Base-by-base conservation (phyloP, 1,140 invertebrate genomes). In the Apocrypta bakeri region DNA sequence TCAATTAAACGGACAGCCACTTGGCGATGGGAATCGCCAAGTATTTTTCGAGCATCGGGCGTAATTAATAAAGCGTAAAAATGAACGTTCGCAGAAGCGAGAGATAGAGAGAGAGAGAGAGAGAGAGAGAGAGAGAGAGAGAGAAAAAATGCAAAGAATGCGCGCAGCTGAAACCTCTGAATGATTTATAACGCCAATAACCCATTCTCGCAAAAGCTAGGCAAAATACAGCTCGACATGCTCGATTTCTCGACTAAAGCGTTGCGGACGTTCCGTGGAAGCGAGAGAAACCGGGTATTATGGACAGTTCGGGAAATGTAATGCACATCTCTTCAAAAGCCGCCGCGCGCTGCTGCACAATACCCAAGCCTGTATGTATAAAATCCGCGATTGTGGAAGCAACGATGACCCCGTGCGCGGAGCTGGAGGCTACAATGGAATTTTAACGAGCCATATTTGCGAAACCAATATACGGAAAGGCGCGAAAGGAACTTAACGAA, bases 381-480 rank as follows among this genome's bases (percentile, higher is more conserved):
- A 68, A 81, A 75, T 75, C 74, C 56, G 69, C 71, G 69, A 79
- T 79, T 83, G 79, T 75, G 64, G 82, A 79, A 66, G 77, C 76
- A 29, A 64, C 76, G 77, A 74, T 80, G 72, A 79, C 72, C 77
- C 71, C 72, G 40, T n/a, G n/a, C n/a, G 17, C 75, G 24, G 56
- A 56, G 1, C 61, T 17, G 64, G 2, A 37, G 3, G 33, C 33
- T n/a, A 83, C 82, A 83, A 83, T 83, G 77, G 82, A 83, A 83
- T 83, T 83, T 83, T 83, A 79, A 83, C 82, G 77, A 83, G 82
- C 61, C 61, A 83, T 75, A 83, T 79, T 79, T 74, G 61, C 31
- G 81, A 72, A 83, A 79, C 82, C 48, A 72, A 82, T 73, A 79
- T 56, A 71, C 63, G 75, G 66, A 68, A 63, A 71, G 64, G 74